These are phyloP conservation scores for Griposia aprilina DNA, from an alignment of 2,888 invertebrate genomes.

Conservation along the genomic window DNA sequence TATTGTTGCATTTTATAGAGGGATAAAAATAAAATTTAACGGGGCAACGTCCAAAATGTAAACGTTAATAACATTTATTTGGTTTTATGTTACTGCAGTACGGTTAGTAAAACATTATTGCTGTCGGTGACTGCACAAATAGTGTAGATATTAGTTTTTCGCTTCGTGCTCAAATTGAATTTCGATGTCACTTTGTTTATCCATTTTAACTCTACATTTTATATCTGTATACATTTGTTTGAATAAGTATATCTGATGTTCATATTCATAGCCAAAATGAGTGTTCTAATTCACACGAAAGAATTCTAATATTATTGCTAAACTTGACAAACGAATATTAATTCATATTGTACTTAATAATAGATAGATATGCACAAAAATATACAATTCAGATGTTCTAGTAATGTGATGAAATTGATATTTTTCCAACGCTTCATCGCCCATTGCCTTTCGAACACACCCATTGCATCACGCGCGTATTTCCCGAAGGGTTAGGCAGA, in stretches of 20 bases:
- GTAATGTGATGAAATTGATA: neutral
- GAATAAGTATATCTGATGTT: neutral
- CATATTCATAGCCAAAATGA: neutral
- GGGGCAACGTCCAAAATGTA: conserved; percentile 44
- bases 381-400: neutral
- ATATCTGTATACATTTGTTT: neutral
- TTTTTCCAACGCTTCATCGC: neutral
- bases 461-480: no score
- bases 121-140: conserved; percentile 19
- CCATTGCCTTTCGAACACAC: neutral
- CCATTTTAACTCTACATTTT: neutral
- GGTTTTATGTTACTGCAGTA: conserved; percentile 52
- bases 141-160: conserved; percentile 40
- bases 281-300: neutral
- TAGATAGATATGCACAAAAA: neutral
- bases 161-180: conserved; percentile 30
- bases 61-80: conserved; percentile 54
- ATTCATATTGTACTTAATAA: no score
- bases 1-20: conserved; percentile 60
- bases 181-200: conserved; percentile 17
- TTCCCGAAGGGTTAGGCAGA: no score
- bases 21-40: conserved; percentile 59
- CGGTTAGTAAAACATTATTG: conserved; percentile 60
- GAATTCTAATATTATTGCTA: neutral
- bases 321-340: neutral